phyloP scores from a whole-genome alignment of 2,797 vertebrate genomes.

The Coracias cyanogaster region DNA sequence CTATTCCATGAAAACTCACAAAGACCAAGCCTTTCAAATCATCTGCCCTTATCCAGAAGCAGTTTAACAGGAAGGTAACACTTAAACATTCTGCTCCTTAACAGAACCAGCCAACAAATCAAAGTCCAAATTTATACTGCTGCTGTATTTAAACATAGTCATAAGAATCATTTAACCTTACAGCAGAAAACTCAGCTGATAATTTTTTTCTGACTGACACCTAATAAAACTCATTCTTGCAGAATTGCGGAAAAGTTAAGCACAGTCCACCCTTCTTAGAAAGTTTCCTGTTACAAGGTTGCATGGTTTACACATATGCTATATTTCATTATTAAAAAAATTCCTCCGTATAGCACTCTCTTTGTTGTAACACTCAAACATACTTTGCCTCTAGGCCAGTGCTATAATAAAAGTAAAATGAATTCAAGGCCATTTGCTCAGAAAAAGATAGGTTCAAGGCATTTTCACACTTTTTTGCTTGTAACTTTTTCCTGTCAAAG shows the following conservation, averaged over 20 bases:
- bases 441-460: slow-evolving; percentile 6
- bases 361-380: slow-evolving; percentile 76
- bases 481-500: slow-evolving; percentile 44
- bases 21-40: slow-evolving; percentile 40
- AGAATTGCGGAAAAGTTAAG: slow-evolving; percentile 81
- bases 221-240: slow-evolving; percentile 81
- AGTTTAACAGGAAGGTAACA: slow-evolving; percentile 37
- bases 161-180: slow-evolving; percentile 77
- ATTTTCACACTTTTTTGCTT: slow-evolving; percentile 58
- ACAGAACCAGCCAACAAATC: neutral
- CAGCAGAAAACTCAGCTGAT: slow-evolving; percentile 79
- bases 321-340: slow-evolving; percentile 77
- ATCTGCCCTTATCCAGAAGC: slow-evolving; percentile 42
- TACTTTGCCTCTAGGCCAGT: slow-evolving; percentile 70
- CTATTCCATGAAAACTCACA: slow-evolving; percentile 16
- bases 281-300: slow-evolving; percentile 80
- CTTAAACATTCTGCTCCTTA: slow-evolving; percentile 66
- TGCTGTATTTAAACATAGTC: slow-evolving; percentile 63
- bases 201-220: slow-evolving; percentile 82
- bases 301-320: slow-evolving; percentile 76
- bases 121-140: slow-evolving; percentile 59
- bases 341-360: slow-evolving; percentile 73
- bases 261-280: slow-evolving; percentile 72
- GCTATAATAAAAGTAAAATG: slow-evolving; percentile 77
- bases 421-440: slow-evolving; percentile 70